Evolutionary conservation across 1,140 invertebrate species (phyloP), one percentile per base, ranked within the genome.

Genomic region (Conopomorpha cramerella): DNA sequence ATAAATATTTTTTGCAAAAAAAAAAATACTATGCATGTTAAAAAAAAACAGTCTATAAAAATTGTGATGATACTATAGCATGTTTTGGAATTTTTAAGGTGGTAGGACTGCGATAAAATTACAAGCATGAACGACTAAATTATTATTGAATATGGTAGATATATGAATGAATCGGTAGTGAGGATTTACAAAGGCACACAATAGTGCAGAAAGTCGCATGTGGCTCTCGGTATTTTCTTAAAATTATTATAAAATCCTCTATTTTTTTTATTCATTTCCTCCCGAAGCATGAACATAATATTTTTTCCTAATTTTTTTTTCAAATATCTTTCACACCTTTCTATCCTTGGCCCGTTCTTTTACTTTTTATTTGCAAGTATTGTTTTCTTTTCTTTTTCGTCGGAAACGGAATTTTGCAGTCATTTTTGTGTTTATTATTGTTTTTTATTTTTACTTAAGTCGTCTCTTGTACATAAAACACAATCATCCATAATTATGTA

Each of bases 171-270:
- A 50, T 30, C 51, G 43, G 43, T 51, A 49, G 59, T 62, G 49
- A 55, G 25, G 44, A 52, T 43, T 51, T 46, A 58, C 58, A 72
- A 73, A 71, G 66, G 70, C 70, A 71, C 70, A 72, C 37, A 54
- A 57, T 67, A 74, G 67, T 72, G 70, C 66, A 55, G 68, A 66
- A 63, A 41, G 55, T 67, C 52, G 70, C 65, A 72, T 72, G 67
- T 53, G 46, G 58, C 46, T 62, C 58, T 70, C 46, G 51, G 52
- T 58, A 57, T 71, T n/a, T n/a, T n/a, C n/a, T n/a, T n/a, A n/a
- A n/a, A n/a, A n/a, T n/a, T n/a, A n/a, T n/a, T n/a, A n/a, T 44
- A 40, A 45, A 38, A 31, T 46, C 23, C 19, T 31, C 40, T 41
- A 55, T 36, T 51, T 52, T 47, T 39, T 37, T 42, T 42, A 43